Evolutionary conservation across 1,140 invertebrate species (phyloP), one percentile per base, ranked within the genome.

Genomic region (Ditylenchus dipsaci): DNA sequence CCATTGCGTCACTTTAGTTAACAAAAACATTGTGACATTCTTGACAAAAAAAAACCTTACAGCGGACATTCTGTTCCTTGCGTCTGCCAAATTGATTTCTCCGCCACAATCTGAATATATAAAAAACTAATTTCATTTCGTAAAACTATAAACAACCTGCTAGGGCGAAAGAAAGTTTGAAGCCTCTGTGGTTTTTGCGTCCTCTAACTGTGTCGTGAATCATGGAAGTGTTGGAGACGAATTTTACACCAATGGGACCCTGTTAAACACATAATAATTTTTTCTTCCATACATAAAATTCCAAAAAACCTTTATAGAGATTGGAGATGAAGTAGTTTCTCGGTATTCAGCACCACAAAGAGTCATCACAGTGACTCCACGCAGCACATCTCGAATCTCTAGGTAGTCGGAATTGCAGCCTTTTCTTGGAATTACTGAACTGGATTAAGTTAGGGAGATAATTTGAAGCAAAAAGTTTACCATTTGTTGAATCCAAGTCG

Each of bases 51-150:
- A 38, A 38, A 38, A 38, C 3, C 33, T 38, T 69, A 74, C 67
- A 27, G 47, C 59, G 1, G 81, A 81, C 1, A 47, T 23, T 17
- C 65, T 63, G 33, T 60, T 53, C 1, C n/a, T 19, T 1, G 38
- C 56, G 1, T 73, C 69, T 13, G 73, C 72, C 42, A 73, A 53
- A 8, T 65, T 67, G 60, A 79, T 68, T 13, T 76, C 74, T 23
- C 79, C 79, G 13, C 79, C 79, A 67, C 79, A 81, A 57, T 81
- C 79, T 73, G 66, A 70, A 77, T 21, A 38, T 13, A 13, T 45
- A 13, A 11, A 45, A 11, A 45, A 45, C n/a, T 45, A 45, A 13
- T 45, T 45, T 45, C 43, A 13, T 7, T 33, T 33, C 3, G 21
- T 9, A 56, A 56, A 56, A 29, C 13, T 23, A 29, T 56, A 56